phyloP scores from a whole-genome alignment of 2,888 invertebrate genomes.

The Perithous albicinctus region DNA sequence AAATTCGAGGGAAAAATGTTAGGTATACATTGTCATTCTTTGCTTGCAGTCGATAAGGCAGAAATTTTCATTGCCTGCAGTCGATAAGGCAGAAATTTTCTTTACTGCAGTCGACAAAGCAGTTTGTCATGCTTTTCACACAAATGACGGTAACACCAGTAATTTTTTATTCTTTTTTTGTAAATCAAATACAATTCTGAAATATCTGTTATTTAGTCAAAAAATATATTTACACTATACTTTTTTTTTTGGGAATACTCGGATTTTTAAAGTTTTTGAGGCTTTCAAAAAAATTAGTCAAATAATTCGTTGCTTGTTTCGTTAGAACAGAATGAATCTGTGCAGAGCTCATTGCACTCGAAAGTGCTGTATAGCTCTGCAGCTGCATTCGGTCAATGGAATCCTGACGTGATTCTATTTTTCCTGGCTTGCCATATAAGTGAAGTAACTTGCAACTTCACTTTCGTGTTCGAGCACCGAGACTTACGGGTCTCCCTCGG shows the following conservation, averaged over 20 bases:
- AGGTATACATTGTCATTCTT: too few relatives aligned
- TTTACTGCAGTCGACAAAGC: not conserved
- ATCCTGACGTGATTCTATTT: constrained; percentile 38
- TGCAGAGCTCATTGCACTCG: constrained; percentile 12
- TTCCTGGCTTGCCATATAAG: constrained; percentile 28
- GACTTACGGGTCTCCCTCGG: not conserved
- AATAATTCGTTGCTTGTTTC: not conserved
- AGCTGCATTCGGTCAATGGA: constrained; percentile 36
- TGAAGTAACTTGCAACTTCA: not conserved
- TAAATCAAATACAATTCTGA: not conserved
- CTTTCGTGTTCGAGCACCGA: not conserved
- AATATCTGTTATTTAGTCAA: not conserved
- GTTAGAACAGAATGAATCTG: not conserved
- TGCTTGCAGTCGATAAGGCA: not conserved
- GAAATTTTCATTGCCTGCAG: too few relatives aligned
- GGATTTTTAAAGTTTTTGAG: too few relatives aligned
- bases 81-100: not conserved
- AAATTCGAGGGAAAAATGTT: too few relatives aligned
- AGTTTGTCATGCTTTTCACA: not conserved
- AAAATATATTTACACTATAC: not conserved
- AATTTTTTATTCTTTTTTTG: not conserved
- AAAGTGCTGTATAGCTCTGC: not conserved
- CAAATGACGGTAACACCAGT: not conserved
- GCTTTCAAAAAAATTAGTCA: too few relatives aligned
- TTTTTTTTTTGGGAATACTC: too few relatives aligned